Conservation (phyloP, 2,113 vertebrate genomes). For the Hemibagrus wyckioides region DNA sequence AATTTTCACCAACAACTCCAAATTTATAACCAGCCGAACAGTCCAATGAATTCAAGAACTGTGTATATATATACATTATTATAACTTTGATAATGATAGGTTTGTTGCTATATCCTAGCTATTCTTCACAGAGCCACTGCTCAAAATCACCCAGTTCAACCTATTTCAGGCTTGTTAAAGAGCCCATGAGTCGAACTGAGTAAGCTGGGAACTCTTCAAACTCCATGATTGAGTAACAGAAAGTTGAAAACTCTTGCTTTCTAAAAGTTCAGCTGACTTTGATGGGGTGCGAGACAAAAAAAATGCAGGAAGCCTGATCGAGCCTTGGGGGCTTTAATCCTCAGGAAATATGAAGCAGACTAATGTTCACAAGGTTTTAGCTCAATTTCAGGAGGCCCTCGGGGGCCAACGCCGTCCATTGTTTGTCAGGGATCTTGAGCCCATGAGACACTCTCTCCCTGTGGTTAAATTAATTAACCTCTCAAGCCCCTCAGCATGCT, state of each 20-base stretch:
- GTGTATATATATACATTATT: background rate
- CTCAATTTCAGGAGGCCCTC: constrained; percentile 42
- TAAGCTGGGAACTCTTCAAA: background rate
- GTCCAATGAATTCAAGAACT: background rate
- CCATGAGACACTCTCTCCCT: constrained; percentile 31
- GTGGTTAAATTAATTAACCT: constrained; percentile 56
- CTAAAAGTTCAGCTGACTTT: constrained; percentile 47
- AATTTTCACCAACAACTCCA: background rate
- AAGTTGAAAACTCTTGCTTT: constrained; percentile 23
- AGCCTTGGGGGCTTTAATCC: constrained; percentile 48
- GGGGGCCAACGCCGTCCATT: constrained; percentile 39
- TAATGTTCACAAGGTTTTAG: constrained; percentile 42
- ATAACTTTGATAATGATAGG: background rate
- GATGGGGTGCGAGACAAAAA: constrained; percentile 34
- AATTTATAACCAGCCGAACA: background rate
- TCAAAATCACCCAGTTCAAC: background rate
- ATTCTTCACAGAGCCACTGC: background rate
- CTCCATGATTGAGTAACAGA: background rate
- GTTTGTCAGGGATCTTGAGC: constrained; percentile 39
- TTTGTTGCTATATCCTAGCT: background rate
- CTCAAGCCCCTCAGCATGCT: constrained; percentile 37
- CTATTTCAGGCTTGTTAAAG: background rate
- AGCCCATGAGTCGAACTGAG: background rate
- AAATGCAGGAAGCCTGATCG: background rate
- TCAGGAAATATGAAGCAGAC: constrained; percentile 39